Evolutionary conservation across 2,888 invertebrate species (phyloP), one percentile per base, ranked within the genome.

Genomic region (Agrypnus murinus): DNA sequence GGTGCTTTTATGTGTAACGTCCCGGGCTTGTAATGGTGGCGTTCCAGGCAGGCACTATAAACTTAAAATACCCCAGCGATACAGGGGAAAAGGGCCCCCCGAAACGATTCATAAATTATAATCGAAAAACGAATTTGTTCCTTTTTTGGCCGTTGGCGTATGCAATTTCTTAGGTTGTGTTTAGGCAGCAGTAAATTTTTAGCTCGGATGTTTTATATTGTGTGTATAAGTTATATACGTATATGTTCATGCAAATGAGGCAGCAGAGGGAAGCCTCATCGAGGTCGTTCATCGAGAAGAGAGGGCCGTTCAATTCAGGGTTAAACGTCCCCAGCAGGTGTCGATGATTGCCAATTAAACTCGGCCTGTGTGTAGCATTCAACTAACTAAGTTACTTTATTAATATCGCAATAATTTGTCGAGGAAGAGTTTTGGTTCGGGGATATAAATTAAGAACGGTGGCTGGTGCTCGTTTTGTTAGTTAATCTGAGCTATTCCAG

Each of bases 271-370:
- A 25, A 25, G 32, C 45, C 34, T 12, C 43, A 36, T n/a, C 17
- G 48, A 48, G 17, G 48, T 48, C 48, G 62, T 36, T 48, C 15
- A 12, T 50, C 55, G 43, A 40, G 43, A 40, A 34, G 17, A 43
- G 53, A 36, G 53, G 53, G 58, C 8, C 34, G 45, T 63, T 69
- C 58, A 69, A 69, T 69, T 65, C 59, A 34, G 55, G 59, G 62
- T 63, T 62, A 68, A 68, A 43, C 36, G 60, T 36, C 40, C 40
- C 65, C 65, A 60, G 69, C 69, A 70, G 69, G 69, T 65, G 69
- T 40, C 65, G 45, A 65, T 65, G 69, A 70, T 70, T 59, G 65
- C 69, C 69, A 65, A 65, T 69, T 65, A 70, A 70, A 65, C 45
- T 69, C 65, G 17, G 58, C 59, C 57, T 12, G 12, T 38, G 40